Evolutionary conservation across 2,888 invertebrate species (phyloP).

Genomic region (Mimas tiliae): DNA sequence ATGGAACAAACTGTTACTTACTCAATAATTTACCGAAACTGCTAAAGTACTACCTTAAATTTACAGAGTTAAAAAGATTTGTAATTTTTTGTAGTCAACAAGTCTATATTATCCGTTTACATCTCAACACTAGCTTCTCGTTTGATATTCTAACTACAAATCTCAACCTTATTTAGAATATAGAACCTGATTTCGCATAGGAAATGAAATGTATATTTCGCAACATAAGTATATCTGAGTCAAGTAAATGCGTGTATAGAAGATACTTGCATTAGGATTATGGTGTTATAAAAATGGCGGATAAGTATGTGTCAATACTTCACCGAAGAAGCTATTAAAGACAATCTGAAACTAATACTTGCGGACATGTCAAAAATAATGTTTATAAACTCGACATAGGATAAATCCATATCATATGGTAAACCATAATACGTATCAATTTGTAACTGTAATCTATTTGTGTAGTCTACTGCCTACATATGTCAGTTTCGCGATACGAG

Average conservation of each 20-base stretch:
- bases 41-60: neutral
- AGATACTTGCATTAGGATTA: slow-evolving; percentile 16
- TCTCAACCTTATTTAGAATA: slow-evolving; percentile 34
- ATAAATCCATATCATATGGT: too few species aligned
- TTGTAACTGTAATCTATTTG: slow-evolving; percentile 35
- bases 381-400: neutral
- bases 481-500: slow-evolving; percentile 54
- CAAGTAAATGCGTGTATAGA: slow-evolving; percentile 48
- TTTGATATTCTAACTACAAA: slow-evolving; percentile 14
- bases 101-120: neutral
- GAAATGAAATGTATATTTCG: slow-evolving; percentile 47
- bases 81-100: neutral
- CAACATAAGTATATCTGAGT: slow-evolving; percentile 54
- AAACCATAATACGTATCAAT: slow-evolving; percentile 5
- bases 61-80: neutral
- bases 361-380: neutral
- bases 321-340: neutral
- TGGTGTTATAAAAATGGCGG: neutral
- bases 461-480: slow-evolving; percentile 60
- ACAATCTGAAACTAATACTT: neutral
- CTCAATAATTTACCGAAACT: neutral
- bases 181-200: slow-evolving; percentile 37
- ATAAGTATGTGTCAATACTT: neutral
- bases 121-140: too few species aligned
- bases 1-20: neutral